These are phyloP conservation scores for Madoqua kirkii DNA, from an alignment of 2,113 vertebrate genomes.

Conservation along the genomic window DNA sequence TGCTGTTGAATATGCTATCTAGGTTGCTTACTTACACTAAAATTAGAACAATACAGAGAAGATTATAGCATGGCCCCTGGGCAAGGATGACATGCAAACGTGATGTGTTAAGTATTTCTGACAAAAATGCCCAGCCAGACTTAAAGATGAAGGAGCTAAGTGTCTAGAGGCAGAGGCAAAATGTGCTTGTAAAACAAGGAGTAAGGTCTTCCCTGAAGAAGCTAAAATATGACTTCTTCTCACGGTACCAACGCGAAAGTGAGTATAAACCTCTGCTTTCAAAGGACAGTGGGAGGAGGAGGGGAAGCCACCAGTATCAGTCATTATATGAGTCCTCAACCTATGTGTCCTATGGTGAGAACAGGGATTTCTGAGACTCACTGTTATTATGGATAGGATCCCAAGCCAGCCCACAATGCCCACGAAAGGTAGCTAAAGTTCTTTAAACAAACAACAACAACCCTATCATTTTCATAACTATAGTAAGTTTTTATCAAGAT, in stretches of 20 bases:
- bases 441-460: neutral
- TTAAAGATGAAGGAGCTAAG: neutral
- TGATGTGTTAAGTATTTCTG: neutral
- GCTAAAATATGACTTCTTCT: neutral
- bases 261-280: neutral
- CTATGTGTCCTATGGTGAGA: neutral
- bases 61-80: neutral
- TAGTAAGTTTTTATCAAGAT: neutral
- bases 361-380: neutral
- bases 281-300: neutral
- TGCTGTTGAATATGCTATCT: too few relatives aligned
- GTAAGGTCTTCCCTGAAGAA: neutral
- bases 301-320: neutral
- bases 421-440: neutral
- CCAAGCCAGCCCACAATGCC: neutral
- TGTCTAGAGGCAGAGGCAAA: neutral
- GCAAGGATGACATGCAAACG: neutral
- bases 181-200: neutral
- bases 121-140: neutral
- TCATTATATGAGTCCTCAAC: neutral
- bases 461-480: neutral
- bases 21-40: neutral
- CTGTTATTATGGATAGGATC: neutral
- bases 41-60: neutral
- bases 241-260: neutral